A percentile compares a stretch with the other conserved stretches of the same genome.
These are phyloP conservation scores for Trachelus iudaicus DNA, from an alignment of 2,888 invertebrate genomes.

Conservation along the genomic window DNA sequence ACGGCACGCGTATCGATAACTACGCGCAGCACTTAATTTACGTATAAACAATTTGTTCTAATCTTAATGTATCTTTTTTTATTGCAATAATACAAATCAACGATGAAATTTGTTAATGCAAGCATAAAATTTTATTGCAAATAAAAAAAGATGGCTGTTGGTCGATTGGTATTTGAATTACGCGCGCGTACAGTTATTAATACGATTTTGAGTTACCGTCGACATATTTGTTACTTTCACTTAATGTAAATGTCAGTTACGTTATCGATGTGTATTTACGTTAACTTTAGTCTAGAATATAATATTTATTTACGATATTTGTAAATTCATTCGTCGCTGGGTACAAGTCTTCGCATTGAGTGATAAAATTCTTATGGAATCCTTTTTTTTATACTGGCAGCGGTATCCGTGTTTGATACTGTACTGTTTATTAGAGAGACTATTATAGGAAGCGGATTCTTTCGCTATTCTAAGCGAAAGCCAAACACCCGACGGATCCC, in stretches of 20 bases:
- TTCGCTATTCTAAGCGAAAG: not conserved
- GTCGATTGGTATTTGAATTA: not conserved
- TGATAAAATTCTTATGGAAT: not conserved
- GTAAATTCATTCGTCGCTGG: too few species aligned
- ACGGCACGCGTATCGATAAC: not conserved
- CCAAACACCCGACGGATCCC: not conserved
- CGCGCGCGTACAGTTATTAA: not conserved
- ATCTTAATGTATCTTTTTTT: not conserved
- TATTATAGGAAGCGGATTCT: not conserved
- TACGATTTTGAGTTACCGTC: not conserved
- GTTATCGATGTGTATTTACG: not conserved
- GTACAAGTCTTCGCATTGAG: not conserved
- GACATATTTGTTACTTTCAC: not conserved
- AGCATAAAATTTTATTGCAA: not conserved
- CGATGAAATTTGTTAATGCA: not conserved
- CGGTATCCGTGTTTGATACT: not conserved
- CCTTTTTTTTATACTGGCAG: not conserved
- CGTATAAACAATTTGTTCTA: not conserved
- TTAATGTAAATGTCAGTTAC: not conserved
- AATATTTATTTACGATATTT: too few species aligned
- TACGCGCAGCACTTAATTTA: not conserved
- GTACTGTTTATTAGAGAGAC: not conserved
- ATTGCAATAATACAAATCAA: not conserved
- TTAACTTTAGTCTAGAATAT: not conserved
- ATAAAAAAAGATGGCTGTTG: not conserved